Evolutionary conservation across 2,888 invertebrate genomes (phyloP).

Genomic region (Amphipyra berbera): DNA sequence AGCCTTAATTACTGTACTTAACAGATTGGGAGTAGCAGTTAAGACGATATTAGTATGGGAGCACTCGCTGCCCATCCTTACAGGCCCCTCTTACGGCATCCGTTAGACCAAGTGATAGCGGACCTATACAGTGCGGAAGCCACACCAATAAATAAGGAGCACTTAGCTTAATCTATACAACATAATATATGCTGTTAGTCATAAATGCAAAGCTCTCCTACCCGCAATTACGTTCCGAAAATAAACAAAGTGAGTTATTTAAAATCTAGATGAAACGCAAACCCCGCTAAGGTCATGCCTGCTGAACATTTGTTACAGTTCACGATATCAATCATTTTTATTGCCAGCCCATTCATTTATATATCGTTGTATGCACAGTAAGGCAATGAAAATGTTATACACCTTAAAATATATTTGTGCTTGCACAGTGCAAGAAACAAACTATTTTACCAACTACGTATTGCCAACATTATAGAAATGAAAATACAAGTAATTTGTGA

Average conservation of each 20-base stretch:
- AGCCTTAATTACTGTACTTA: slow-evolving; percentile 6
- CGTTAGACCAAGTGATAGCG: slow-evolving; percentile 37
- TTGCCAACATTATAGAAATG: too few species aligned
- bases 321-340: slow-evolving; percentile 47
- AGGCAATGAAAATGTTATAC: too few species aligned
- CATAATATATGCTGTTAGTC: slow-evolving; percentile 7
- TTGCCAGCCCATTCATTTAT: slow-evolving; percentile 18
- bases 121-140: slow-evolving; percentile 31
- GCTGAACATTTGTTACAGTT: slow-evolving; percentile 35
- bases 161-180: slow-evolving; percentile 27
- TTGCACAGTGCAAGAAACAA: too few species aligned
- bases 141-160: slow-evolving; percentile 29
- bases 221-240: slow-evolving; percentile 27
- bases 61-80: slow-evolving; percentile 15
- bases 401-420: too few species aligned
- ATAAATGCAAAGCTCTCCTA: slow-evolving; percentile 10
- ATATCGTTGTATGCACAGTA: slow-evolving; percentile 8
- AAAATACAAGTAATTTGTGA: too few species aligned
- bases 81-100: slow-evolving; percentile 13
- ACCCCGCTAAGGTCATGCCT: slow-evolving; percentile 30
- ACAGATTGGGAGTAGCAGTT: slow-evolving; percentile 3
- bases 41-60: slow-evolving; percentile 11
- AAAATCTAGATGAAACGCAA: slow-evolving; percentile 33
- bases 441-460: too few species aligned
- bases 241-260: slow-evolving; percentile 39